Conservation (phyloP, 2,113 vertebrate species). For the Caranx melampygus region DNA sequence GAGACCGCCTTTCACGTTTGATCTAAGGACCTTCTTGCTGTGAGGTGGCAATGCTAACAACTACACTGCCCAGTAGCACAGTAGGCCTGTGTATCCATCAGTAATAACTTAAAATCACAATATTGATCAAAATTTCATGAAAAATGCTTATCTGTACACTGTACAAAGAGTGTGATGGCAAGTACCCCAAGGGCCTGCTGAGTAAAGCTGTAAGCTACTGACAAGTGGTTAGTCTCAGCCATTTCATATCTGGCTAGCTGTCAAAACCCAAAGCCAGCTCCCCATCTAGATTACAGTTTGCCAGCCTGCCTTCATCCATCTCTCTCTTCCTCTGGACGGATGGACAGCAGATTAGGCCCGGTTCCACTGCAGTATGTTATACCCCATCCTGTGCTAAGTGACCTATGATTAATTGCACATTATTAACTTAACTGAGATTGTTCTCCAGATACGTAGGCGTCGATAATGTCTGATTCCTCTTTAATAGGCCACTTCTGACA, state of each 20-base stretch:
- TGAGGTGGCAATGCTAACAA: background rate
- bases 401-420: slow-evolving; percentile 83
- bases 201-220: slow-evolving; percentile 16
- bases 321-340: slow-evolving; percentile 50
- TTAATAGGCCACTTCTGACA: slow-evolving; percentile 84
- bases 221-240: slow-evolving; percentile 23
- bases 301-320: slow-evolving; percentile 48
- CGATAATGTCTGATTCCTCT: slow-evolving; percentile 79
- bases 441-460: slow-evolving; percentile 78
- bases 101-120: background rate
- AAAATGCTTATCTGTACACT: slow-evolving; percentile 15
- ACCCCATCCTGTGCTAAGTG: slow-evolving; percentile 73
- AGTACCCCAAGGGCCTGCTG: slow-evolving; percentile 5
- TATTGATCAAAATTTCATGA: background rate
- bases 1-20: background rate
- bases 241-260: slow-evolving; percentile 29
- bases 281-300: slow-evolving; percentile 47
- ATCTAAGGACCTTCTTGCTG: background rate
- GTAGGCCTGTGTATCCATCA: background rate
- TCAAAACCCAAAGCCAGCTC: slow-evolving; percentile 44
- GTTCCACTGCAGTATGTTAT: slow-evolving; percentile 48
- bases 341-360: slow-evolving; percentile 67
- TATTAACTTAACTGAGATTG: slow-evolving; percentile 82
- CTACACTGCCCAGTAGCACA: background rate
- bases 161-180: slow-evolving; percentile 8